A percentile compares a stretch with the other conserved stretches of the same genome.
These are phyloP conservation scores for Epinephelus awoara DNA, from an alignment of 2,797 vertebrate species.

Conservation along the genomic window DNA sequence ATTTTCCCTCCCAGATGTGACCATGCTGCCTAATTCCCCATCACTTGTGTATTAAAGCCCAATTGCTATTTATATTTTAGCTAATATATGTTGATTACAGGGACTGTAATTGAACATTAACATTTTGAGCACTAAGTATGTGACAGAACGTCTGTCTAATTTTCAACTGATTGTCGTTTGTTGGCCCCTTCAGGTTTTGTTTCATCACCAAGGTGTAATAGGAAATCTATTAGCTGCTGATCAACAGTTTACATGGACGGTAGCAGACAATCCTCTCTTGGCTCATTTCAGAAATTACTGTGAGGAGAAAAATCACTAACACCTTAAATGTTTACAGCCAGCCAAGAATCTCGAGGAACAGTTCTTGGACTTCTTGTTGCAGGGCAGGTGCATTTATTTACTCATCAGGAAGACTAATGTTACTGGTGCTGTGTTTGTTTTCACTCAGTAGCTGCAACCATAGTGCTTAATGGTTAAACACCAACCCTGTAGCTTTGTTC, in stretches of 20 bases:
- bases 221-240: slow-evolving; percentile 30
- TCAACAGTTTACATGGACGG: background rate
- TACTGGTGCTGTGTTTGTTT: slow-evolving; percentile 25
- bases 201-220: slow-evolving; percentile 18
- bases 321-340: slow-evolving; percentile 71
- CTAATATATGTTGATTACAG: slow-evolving; percentile 76
- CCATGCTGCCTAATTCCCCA: slow-evolving; percentile 59
- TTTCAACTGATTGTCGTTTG: slow-evolving; percentile 30
- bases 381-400: background rate
- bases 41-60: slow-evolving; percentile 59
- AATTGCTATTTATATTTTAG: slow-evolving; percentile 79
- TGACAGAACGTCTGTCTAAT: slow-evolving; percentile 43
- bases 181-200: slow-evolving; percentile 18
- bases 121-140: slow-evolving; percentile 74
- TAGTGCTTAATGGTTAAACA: slow-evolving; percentile 28
- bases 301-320: slow-evolving; percentile 58
- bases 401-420: slow-evolving; percentile 12
- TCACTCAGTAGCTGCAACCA: slow-evolving; percentile 22
- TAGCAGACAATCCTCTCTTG: slow-evolving; percentile 23
- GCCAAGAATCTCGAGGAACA: slow-evolving; percentile 18
- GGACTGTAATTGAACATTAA: slow-evolving; percentile 56
- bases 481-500: slow-evolving; percentile 26
- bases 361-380: background rate
- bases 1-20: slow-evolving; percentile 35
- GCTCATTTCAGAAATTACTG: slow-evolving; percentile 47